Percentiles rank a stretch among this genome's conserved stretches.
Evolutionary conservation across 2,888 invertebrate genomes (phyloP).

Genomic region (Drosophila meridiana): DNA sequence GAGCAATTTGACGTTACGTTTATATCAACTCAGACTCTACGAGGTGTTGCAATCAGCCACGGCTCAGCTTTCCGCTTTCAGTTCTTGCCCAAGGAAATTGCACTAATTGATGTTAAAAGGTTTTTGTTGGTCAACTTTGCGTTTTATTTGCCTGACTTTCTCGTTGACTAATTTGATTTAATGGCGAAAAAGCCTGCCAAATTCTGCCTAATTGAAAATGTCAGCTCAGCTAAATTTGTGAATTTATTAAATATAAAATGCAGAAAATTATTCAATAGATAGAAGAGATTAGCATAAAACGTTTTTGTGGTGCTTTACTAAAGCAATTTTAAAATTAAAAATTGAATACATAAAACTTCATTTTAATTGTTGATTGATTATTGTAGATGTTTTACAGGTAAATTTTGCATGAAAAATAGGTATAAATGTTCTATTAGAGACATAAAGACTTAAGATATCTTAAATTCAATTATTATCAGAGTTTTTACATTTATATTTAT

Average conservation of each 20-base stretch:
- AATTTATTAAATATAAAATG: not conserved
- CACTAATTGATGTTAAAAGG: conserved; percentile 59
- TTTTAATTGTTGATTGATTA: not conserved
- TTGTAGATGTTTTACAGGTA: not conserved
- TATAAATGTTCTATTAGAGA: too few species aligned
- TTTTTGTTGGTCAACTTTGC: conserved; percentile 20
- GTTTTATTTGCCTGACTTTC: conserved; percentile 21
- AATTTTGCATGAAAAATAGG: too few species aligned
- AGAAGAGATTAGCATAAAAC: not conserved
- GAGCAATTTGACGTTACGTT: conserved; percentile 52
- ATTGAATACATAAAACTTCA: too few species aligned
- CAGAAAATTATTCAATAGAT: not conserved
- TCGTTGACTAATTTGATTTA: conserved; percentile 25
- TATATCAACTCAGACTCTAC: not conserved
- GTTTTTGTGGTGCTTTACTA: not conserved
- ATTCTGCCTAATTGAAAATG: not conserved
- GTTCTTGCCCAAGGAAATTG: conserved; percentile 30
- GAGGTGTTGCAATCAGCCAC: not conserved
- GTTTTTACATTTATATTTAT: too few species aligned
- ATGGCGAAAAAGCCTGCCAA: not conserved
- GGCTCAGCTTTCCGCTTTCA: conserved; percentile 11
- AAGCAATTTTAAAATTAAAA: too few species aligned
- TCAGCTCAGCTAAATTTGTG: not conserved
- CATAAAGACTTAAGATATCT: too few species aligned
- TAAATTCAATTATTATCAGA: too few species aligned